Evolutionary conservation across 2,113 vertebrate genomes (phyloP), one percentile per base, ranked within the genome.

Genomic region (Blennius ocellaris): DNA sequence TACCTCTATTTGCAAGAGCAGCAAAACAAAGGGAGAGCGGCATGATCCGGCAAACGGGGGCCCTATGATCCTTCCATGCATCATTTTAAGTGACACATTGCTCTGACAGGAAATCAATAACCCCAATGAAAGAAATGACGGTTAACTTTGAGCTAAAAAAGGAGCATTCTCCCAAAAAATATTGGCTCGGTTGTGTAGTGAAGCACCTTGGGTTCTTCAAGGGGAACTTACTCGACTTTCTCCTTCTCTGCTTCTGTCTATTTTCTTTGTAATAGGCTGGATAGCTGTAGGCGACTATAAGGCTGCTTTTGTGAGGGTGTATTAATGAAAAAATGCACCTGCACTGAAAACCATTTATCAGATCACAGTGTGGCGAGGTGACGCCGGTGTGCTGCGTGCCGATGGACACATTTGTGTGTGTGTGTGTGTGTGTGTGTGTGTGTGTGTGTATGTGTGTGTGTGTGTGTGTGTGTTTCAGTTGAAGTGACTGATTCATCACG

Each of bases 51-150:
- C 79, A 75, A 83, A 70, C 87, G 7, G 11, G 83, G 77, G 81
- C 82, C 67, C 63, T 49, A 38, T 80, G 71, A 84, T 83, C 51
- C 60, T 67, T 73, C 38, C 77, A 78, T 89, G 81, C 70, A 81
- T 86, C 87, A 89, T 85, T 82, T 83, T 86, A 87, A 88, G 80
- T 88, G 85, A 84, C 82, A 81, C 74, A 16, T 77, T 70, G 73
- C 61, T 87, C 87, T 50, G 51, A 40, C 5, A 49, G 76, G 73
- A 69, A 87, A 89, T 88, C 89, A 80, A 89, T 83, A 72, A 8
- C 8, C 6, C 64, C 11, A 12, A 30, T 30, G 74, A 60, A 73
- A 64, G 74, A 79, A 55, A 37, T 38, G 64, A 67, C 12, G 1
- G 49, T 76, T 69, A 69, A 75, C 52, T 84, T 65, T 67, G 58